Base-by-base conservation (phyloP, 2,797 vertebrate species). In the Pempheris klunzingeri region DNA sequence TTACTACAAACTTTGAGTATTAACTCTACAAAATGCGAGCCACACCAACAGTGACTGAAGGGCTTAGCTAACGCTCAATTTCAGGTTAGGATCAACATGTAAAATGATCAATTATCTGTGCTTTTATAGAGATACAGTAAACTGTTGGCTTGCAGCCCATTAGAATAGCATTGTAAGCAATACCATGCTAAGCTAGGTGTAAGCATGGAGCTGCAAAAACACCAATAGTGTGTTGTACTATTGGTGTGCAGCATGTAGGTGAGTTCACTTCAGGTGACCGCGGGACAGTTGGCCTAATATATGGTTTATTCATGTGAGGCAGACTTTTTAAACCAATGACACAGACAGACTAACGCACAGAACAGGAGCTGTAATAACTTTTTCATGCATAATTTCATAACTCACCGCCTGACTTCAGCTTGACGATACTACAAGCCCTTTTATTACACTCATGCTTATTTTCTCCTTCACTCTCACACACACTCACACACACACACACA, bases 311-410 rank as follows among this genome's bases (percentile, higher is more conserved):
- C 24, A 30, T 18, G 7, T 9, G 5, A 36, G 24, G 13, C n/a
- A 24, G 18, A 24, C 7, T n/a, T 52, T 14, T 38, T 12, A 34
- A 62, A 50, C 14, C 3, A 32, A 1, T 54, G 18, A 55, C 22
- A 30, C 38, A 61, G 14, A 44, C 28, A 74, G 4, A 44, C 8
- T 69, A 11, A 49, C 13, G 38, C 38, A 67, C 32, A 59, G 34
- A 70, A 14, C 10, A 12, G 39, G 4, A 74, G 32, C 44, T 32
- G 28, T 8, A 41, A 26, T 59, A 17, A 65, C 47, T 64, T 69
- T 30, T 65, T 77, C 43, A 66, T 62, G 58, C 46, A 70, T 49
- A 32, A 67, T 68, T 70, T 77, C 39, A 66, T 18, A 74, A 65
- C 26, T 57, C 4, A 14, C 44, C 17, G 22, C 14, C 44, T 38